Evolutionary conservation across 2,113 vertebrate species (phyloP).

Genomic region (Meleagris gallopavo): DNA sequence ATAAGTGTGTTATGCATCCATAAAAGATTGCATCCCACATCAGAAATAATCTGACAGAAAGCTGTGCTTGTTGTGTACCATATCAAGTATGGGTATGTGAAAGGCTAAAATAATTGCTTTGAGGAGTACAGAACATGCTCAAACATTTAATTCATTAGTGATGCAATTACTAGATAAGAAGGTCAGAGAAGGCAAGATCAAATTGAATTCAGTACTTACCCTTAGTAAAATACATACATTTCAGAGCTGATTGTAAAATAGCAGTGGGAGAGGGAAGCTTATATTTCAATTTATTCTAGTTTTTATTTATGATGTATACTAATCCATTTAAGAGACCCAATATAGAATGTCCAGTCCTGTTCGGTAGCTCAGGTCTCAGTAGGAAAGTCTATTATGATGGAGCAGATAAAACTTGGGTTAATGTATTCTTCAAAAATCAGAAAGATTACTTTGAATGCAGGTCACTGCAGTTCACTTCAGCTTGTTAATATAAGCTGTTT

Average conservation of each 20-base stretch:
- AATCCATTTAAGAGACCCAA: background rate
- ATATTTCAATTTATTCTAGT: background rate
- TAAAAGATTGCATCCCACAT: background rate
- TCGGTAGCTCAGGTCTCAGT: background rate
- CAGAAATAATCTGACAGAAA: constrained; percentile 12
- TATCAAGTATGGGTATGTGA: background rate
- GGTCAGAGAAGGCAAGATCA: background rate
- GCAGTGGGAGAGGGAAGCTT: background rate
- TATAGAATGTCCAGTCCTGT: background rate
- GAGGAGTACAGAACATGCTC: background rate
- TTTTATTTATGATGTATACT: background rate
- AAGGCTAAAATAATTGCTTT: background rate
- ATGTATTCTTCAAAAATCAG: background rate
- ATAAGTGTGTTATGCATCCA: accelerated
- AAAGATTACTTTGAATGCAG: background rate
- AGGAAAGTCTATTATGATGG: background rate
- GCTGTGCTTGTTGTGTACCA: background rate
- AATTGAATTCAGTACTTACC: background rate
- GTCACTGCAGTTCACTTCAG: background rate
- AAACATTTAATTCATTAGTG: background rate
- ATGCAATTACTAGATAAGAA: background rate
- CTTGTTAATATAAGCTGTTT: background rate
- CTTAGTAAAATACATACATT: background rate
- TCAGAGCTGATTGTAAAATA: background rate
- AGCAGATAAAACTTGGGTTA: background rate